phyloP scores from a whole-genome alignment of 2,888 invertebrate species.

The Tipula helvola region DNA sequence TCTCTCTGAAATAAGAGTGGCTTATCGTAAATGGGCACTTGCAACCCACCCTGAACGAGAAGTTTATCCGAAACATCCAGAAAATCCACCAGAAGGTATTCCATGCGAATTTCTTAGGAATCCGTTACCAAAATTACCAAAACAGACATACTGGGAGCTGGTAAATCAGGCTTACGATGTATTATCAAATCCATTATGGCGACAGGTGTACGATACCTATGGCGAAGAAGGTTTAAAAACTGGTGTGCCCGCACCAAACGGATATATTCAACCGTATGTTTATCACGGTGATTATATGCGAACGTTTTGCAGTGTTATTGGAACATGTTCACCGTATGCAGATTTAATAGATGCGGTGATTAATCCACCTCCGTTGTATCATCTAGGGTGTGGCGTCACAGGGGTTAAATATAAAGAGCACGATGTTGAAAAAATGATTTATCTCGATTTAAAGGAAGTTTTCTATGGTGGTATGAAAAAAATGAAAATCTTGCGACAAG shows the following conservation, averaged over 20 bases:
- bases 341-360: conserved; percentile 55
- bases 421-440: conserved; percentile 42
- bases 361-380: conserved; percentile 49
- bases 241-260: conserved; percentile 58
- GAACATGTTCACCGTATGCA: conserved; percentile 68
- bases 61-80: conserved; percentile 39
- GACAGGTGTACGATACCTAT: conserved; percentile 77
- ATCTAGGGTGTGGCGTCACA: conserved; percentile 46
- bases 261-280: conserved; percentile 57
- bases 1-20: conserved; percentile 57
- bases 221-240: conserved; percentile 78
- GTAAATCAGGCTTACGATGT: conserved; percentile 72
- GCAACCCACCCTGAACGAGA: conserved; percentile 38
- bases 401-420: conserved; percentile 52
- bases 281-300: conserved; percentile 69
- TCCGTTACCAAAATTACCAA: conserved; percentile 24
- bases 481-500: conserved; percentile 65
- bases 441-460: conserved; percentile 49
- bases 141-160: conserved; percentile 27
- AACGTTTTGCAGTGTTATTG: conserved; percentile 64
- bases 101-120: conserved; percentile 15
- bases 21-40: conserved; percentile 40
- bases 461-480: conserved; percentile 68
- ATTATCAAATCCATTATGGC: conserved; percentile 48
- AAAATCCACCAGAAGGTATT: conserved; percentile 31